Percentiles rank a stretch among this genome's conserved stretches.
Evolutionary conservation across 2,888 invertebrate species (phyloP).

Genomic region (Drosophila niveifrons): DNA sequence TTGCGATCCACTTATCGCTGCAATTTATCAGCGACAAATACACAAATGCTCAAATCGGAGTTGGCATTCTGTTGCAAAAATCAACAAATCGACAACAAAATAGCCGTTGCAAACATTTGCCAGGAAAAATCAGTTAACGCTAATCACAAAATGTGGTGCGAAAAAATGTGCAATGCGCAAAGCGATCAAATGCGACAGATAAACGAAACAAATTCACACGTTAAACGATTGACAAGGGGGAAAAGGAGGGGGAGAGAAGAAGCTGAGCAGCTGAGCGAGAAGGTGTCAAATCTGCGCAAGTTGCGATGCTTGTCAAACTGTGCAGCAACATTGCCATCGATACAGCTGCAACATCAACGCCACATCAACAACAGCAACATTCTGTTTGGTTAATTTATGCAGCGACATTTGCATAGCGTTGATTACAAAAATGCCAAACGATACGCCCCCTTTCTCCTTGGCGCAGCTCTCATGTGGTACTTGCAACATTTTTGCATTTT

Average conservation of each 20-base stretch:
- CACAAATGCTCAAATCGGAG: conserved; percentile 42
- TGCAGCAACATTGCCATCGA: conserved; percentile 16
- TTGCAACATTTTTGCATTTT: conserved; percentile 54
- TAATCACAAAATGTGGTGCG: conserved; percentile 60
- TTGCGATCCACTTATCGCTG: conserved; percentile 53
- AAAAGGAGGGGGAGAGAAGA: background rate
- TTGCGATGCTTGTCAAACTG: conserved; percentile 63
- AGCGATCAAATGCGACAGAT: conserved; percentile 59
- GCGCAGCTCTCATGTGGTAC: conserved; percentile 37
- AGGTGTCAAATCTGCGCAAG: conserved; percentile 75
- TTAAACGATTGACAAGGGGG: conserved; percentile 17
- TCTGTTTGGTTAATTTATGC: conserved; percentile 83
- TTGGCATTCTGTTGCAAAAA: conserved; percentile 37
- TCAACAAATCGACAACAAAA: conserved; percentile 69
- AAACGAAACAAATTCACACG: conserved; percentile 60
- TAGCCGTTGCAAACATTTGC: conserved; percentile 56
- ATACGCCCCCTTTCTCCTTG: conserved; percentile 43
- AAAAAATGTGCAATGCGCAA: conserved; percentile 38
- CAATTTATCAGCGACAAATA: conserved; percentile 59
- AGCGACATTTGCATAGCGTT: conserved; percentile 78
- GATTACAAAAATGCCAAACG: conserved; percentile 77
- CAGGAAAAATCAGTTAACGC: conserved; percentile 69
- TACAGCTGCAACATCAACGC: conserved; percentile 20
- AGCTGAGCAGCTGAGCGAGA: conserved; percentile 47
- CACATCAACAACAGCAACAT: conserved; percentile 30